A percentile compares a stretch with the other conserved stretches of the same genome.
These are phyloP conservation scores for Nomada hirtipes DNA, from an alignment of 2,888 invertebrate genomes.

Conservation along the genomic window DNA sequence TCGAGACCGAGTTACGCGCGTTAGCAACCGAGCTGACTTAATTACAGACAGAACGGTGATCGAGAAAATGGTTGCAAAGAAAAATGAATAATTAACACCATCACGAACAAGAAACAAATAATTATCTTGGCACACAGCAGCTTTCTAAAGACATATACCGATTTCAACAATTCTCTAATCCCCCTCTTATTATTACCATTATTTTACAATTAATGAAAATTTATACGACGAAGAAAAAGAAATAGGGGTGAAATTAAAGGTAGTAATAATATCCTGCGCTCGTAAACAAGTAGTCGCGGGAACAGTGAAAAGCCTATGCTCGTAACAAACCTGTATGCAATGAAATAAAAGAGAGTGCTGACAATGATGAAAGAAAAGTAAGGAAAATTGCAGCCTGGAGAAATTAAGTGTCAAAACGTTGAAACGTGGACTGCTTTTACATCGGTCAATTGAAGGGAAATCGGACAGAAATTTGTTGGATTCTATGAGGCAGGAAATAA, in stretches of 20 bases:
- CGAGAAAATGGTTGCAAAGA: not conserved
- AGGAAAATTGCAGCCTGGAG: not conserved
- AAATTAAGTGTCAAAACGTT: not conserved
- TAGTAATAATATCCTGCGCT: no score
- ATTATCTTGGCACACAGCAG: not conserved
- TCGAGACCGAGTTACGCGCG: not conserved
- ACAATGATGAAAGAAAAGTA: constrained; percentile 6
- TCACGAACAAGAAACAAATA: not conserved
- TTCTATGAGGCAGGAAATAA: constrained; percentile 18
- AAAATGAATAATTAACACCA: not conserved
- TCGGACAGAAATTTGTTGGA: not conserved
- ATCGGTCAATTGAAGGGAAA: constrained; percentile 22
- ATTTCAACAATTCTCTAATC: not conserved
- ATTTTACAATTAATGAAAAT: no score
- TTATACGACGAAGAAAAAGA: not conserved
- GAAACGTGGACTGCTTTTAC: not conserved
- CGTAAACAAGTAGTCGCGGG: not conserved
- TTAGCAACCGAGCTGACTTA: not conserved
- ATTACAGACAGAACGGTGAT: not conserved
- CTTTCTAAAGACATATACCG: not conserved
- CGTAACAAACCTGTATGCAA: not conserved
- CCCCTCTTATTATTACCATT: not conserved
- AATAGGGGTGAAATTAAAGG: constrained; percentile 10
- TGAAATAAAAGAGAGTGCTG: not conserved
- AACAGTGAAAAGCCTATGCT: not conserved